Conservation (phyloP, 2,113 vertebrate genomes). For the Ariopsis seemanni region DNA sequence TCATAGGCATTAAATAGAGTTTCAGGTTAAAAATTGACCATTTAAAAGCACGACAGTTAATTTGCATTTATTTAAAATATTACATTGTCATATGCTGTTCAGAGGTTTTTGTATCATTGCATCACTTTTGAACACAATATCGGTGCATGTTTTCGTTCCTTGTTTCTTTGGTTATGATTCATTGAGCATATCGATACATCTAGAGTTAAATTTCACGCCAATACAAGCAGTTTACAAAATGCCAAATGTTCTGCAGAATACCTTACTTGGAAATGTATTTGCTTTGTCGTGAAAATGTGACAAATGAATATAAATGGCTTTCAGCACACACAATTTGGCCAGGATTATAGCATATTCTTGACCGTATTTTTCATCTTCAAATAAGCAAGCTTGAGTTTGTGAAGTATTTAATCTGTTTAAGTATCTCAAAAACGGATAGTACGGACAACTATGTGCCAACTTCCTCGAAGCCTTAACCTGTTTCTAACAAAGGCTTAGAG, state of each 20-base stretch:
- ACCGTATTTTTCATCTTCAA: neutral
- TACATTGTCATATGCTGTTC: neutral
- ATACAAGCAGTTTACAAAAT: neutral
- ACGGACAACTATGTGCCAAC: neutral
- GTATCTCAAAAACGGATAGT: neutral
- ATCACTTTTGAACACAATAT: neutral
- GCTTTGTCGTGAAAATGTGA: neutral
- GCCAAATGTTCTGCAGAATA: neutral
- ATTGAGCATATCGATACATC: neutral
- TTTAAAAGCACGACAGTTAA: neutral
- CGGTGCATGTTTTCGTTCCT: neutral
- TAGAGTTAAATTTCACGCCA: constrained; percentile 7
- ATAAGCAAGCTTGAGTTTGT: neutral
- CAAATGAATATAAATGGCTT: neutral
- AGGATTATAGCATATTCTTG: neutral
- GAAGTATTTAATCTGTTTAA: neutral
- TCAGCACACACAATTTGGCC: neutral
- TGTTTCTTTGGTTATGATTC: neutral
- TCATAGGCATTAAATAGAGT: neutral
- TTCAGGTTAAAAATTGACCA: neutral
- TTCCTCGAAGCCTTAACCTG: constrained; percentile 9
- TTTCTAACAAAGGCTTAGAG: constrained; percentile 31
- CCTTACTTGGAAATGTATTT: neutral
- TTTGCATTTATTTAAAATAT: neutral
- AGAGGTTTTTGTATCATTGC: neutral